Conservation (phyloP, 2,113 vertebrate genomes). For the Sinocyclocheilus rhinocerous region DNA sequence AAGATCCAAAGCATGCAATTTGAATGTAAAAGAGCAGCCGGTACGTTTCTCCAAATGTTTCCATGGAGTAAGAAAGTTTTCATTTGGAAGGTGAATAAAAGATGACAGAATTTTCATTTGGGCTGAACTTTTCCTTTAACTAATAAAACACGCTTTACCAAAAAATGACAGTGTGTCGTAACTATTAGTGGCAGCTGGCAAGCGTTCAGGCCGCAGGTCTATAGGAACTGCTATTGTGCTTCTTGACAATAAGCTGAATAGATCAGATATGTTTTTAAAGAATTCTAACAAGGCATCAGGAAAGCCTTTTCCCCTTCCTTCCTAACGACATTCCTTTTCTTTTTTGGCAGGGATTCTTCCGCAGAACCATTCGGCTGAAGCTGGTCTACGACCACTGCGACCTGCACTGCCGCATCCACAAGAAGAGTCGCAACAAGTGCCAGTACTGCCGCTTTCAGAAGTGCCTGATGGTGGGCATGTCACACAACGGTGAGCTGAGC, state of each 20-base stretch:
- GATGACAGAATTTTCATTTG: no score
- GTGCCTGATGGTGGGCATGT: slow-evolving; percentile 98
- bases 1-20: background rate
- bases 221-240: slow-evolving; percentile 16
- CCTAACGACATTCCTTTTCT: slow-evolving; percentile 11
- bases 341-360: slow-evolving; percentile 88
- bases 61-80: background rate
- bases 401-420: slow-evolving; percentile 96
- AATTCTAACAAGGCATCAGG: slow-evolving; percentile 9
- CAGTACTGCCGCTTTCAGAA: slow-evolving; percentile 99
- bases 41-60: background rate
- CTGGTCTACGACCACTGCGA: slow-evolving; percentile 94
- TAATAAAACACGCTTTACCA: background rate
- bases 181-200: no score
- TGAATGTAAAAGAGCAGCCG: background rate
- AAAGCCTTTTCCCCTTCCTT: slow-evolving; percentile 7
- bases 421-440: slow-evolving; percentile 98
- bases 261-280: slow-evolving; percentile 24
- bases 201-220: background rate
- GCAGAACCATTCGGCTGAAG: slow-evolving; percentile 94
- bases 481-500: slow-evolving; percentile 89
- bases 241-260: slow-evolving; percentile 25
- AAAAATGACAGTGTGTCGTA: background rate
- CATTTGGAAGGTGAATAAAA: background rate
- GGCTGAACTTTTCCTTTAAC: no score